Base-by-base conservation (phyloP, 2,797 vertebrate genomes). In the Cheirogaleus major region DNA sequence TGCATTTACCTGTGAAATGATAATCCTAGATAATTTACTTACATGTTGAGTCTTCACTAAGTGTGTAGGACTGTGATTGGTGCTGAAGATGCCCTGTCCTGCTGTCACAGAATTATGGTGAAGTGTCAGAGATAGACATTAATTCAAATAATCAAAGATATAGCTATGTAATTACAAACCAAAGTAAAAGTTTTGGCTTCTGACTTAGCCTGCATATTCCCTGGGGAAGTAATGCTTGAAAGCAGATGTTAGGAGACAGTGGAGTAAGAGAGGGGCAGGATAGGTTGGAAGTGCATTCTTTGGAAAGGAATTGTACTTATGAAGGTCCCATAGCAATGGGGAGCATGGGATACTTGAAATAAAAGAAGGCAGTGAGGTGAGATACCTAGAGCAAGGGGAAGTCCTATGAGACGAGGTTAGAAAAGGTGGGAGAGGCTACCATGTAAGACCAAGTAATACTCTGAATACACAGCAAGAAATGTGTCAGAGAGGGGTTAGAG, bases 51-150 rank as follows among this genome's bases (percentile, higher is more conserved):
- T 95, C 59, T 32, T 72, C 59, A 67, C 10, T 67, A 83, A 92
- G 57, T 76, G 32, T 20, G 17, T 18, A 69, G 43, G 45, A 85
- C 45, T 80, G 43, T 72, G 76, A 45, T 57, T 23, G 48, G 38
- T 88, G 12, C 38, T 45, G 80, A 69, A 72, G 65, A 79, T 93
- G 25, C 22, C 70, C 48, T 41, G n/a, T 72, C 65, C 70, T 75
- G 69, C 73, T 95, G n/a, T 93, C 12, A 57, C 79, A 41, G 76
- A 95, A 94, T 95, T 43, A 61, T 43, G 13, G 6, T 70, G 75
- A 93, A 69, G 22, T 73, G 48, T n/a, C 30, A 80, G 65, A 95
- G 55, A n/a, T 57, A 92, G 50, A 55, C 38, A 32, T 88, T 59
- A 79, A 91, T 65, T n/a, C 23, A 81, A 20, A 59, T n/a, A 57